phyloP scores from a whole-genome alignment of 1,140 invertebrate genomes.

The Cryptotermes secundus region DNA sequence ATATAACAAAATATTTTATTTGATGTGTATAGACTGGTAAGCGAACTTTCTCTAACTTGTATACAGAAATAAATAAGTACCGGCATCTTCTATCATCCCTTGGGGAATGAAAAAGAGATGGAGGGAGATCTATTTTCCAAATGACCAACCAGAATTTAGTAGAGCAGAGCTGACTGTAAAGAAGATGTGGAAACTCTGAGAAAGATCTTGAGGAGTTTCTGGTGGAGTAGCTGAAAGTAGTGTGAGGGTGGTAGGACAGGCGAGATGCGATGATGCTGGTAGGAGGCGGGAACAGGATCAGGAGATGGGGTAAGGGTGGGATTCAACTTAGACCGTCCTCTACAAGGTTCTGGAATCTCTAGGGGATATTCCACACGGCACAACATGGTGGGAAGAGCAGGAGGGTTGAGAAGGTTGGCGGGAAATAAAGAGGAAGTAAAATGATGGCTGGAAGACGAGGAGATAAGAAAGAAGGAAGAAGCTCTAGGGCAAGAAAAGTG shows the following conservation, averaged over 20 bases:
- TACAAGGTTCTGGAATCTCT: constrained; percentile 8
- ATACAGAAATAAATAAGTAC: constrained; percentile 18
- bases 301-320: neutral
- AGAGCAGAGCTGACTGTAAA: constrained; percentile 7
- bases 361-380: constrained; percentile 1
- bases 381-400: neutral
- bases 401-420: neutral
- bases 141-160: constrained; percentile 16
- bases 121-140: constrained; percentile 12
- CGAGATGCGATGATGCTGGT: neutral
- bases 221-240: neutral
- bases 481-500: neutral
- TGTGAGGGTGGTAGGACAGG: neutral
- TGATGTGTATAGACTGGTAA: neutral
- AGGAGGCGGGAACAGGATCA: neutral
- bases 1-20: neutral
- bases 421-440: constrained; percentile 18
- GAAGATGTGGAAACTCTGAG: neutral
- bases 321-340: constrained; percentile 7
- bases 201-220: neutral
- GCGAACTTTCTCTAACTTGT: neutral
- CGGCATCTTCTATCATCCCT: constrained; percentile 14
- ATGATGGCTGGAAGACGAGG: constrained; percentile 4
- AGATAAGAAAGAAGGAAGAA: neutral
- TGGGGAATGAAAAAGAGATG: neutral